Base-by-base conservation (phyloP, 2,113 vertebrate genomes). In the Acrocephalus kingi region DNA sequence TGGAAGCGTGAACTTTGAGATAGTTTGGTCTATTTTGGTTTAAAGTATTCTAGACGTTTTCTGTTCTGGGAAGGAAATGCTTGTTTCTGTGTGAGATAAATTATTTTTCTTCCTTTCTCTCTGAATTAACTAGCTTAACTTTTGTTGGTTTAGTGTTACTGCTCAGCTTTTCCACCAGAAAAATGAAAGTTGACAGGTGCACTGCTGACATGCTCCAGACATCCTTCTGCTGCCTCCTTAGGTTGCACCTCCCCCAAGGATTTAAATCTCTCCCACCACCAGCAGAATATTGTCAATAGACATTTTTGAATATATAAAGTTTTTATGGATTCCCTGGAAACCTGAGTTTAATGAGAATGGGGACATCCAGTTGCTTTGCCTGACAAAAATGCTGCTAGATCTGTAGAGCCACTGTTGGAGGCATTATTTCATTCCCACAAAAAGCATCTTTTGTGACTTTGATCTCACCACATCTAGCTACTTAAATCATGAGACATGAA, bases 201-300 rank as follows among this genome's bases (percentile, higher is more conserved):
- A 8, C 11, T 80, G 31, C 17, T 43, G 10, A 13, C 30, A 18
- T 49, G 27, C 48, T 72, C 27, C 43, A 33, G 1, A 24, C 16
- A 7, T 37, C 8, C 30, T 76, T 41, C 19, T 74, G 37, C 22
- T 2, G 0, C 19, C 11, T 63, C 9, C 11, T 14, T 15, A 22
- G 13, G 2, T 27, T 24, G 15, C 3, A 4, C 2, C 2, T 1
- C 1, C 3, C 3, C 1, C 25, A 12, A 43, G 6, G 16, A 6
- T 33, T 71, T 54, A 35, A 18, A 41, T 66, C 14, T n/a, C 28
- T 73, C 16, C 37, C 6, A 5, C 5, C 15, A 16, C 16, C 19
- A 25, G 5, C 21, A 7, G 30, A 31, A 27, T 56, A 59, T 25
- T 61, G 21, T 30, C 24, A 14, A 7, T 1, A 15, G 14, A 49